Conservation (phyloP, 2,113 vertebrate genomes). For the Melanotaenia duboulayi region DNA sequence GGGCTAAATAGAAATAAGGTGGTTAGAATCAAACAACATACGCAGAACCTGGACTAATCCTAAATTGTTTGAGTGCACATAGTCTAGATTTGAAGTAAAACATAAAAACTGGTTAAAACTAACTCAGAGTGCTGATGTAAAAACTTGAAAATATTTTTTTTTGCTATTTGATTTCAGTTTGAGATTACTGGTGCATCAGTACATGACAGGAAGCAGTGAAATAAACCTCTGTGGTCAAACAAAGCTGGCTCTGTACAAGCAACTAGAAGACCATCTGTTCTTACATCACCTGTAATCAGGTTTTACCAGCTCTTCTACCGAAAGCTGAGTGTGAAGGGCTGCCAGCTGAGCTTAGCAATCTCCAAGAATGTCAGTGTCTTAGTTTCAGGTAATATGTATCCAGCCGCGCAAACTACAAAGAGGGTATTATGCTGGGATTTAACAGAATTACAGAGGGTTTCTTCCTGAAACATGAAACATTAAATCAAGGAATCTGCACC, state of each 20-base stretch:
- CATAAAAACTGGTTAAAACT: not conserved
- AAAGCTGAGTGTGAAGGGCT: not conserved
- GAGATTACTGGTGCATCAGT: slow-evolving; percentile 25
- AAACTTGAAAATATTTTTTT: not conserved
- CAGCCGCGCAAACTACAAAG: slow-evolving; percentile 42
- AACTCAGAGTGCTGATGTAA: not conserved
- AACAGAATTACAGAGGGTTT: slow-evolving; percentile 43
- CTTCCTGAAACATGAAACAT: slow-evolving; percentile 40
- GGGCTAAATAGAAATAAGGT: slow-evolving; percentile 80
- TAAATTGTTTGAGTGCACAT: not conserved
- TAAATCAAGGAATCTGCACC: slow-evolving; percentile 29
- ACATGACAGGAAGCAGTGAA: slow-evolving; percentile 29
- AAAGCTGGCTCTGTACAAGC: slow-evolving; percentile 64
- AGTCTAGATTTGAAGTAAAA: not conserved
- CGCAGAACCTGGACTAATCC: not conserved
- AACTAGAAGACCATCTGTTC: slow-evolving; percentile 40
- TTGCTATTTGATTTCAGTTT: not conserved
- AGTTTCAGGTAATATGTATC: slow-evolving; percentile 47
- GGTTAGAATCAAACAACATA: not conserved
- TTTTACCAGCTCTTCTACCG: slow-evolving; percentile 14
- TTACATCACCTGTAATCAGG: slow-evolving; percentile 64
- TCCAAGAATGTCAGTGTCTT: slow-evolving; percentile 29
- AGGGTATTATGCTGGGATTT: slow-evolving; percentile 47
- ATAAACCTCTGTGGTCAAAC: slow-evolving; percentile 44
- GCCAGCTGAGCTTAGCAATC: slow-evolving; percentile 23